Evolutionary conservation across 2,797 vertebrate species (phyloP).

Genomic region (Hypotaenidia philippensis): DNA sequence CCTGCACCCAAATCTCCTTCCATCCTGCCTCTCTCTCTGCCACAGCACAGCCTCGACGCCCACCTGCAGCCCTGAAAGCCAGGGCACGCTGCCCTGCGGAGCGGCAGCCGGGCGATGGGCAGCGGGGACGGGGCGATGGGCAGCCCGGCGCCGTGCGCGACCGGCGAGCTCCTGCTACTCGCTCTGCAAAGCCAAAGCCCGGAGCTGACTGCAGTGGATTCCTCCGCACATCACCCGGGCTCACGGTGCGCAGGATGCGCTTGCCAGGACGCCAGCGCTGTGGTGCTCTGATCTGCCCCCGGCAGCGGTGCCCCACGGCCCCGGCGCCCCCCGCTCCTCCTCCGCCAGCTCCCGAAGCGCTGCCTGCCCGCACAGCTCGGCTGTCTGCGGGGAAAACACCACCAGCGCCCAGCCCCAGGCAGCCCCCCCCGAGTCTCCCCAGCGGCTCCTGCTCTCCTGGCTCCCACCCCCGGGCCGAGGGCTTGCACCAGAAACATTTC

Average conservation of each 20-base stretch:
- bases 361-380: neutral
- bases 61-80: neutral
- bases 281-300: neutral
- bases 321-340: no score
- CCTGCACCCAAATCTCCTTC: neutral
- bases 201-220: neutral
- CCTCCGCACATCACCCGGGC: neutral
- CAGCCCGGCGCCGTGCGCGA: accelerated
- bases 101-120: neutral
- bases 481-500: neutral
- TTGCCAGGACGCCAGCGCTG: accelerated
- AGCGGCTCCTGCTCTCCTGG: neutral
- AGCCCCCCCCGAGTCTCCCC: neutral
- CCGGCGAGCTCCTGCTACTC: neutral
- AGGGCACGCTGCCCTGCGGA: neutral
- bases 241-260: neutral
- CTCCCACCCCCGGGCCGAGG: neutral
- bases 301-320: neutral
- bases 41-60: neutral
- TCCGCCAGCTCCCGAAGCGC: neutral
- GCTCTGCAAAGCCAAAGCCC: neutral
- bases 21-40: neutral
- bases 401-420: neutral
- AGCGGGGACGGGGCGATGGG: neutral
- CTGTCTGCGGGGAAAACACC: accelerated